Percentiles rank a stretch among this genome's conserved stretches.
These are phyloP conservation scores for Paracanthobrama guichenoti DNA, from an alignment of 2,113 vertebrate genomes.

Conservation along the genomic window DNA sequence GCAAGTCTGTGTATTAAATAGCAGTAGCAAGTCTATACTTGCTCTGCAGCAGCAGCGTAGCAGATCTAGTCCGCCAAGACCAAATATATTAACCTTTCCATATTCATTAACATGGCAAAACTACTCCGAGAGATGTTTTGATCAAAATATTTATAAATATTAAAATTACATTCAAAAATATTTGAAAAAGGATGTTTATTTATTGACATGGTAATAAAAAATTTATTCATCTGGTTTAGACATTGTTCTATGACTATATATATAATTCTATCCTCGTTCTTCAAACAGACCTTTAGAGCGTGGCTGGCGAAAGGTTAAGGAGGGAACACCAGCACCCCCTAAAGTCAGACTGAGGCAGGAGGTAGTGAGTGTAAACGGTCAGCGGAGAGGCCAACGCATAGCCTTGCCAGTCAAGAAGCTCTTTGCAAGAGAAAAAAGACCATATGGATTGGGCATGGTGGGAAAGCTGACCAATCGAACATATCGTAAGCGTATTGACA, in stretches of 20 bases:
- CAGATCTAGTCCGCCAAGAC: too few relatives aligned
- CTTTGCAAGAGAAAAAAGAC: conserved; percentile 93
- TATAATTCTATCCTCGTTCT: neutral
- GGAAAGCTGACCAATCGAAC: conserved; percentile 97
- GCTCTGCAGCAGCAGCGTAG: too few relatives aligned
- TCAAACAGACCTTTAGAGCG: conserved; percentile 86
- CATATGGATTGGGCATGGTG: conserved; percentile 95
- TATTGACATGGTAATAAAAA: neutral
- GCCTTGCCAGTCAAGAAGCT: conserved; percentile 92
- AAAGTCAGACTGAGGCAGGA: conserved; percentile 94
- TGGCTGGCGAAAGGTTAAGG: conserved; percentile 95
- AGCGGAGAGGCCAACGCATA: conserved; percentile 91
- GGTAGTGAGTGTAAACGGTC: conserved; percentile 88
- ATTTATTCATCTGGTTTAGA: neutral
- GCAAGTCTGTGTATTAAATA: too few relatives aligned
- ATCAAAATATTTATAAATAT: neutral
- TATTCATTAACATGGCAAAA: too few relatives aligned
- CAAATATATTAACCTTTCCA: too few relatives aligned
- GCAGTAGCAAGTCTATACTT: too few relatives aligned
- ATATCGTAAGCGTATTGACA: conserved; percentile 97
- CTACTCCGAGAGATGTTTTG: too few relatives aligned
- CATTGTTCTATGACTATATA: neutral
- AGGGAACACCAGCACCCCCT: conserved; percentile 81
- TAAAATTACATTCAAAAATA: neutral
- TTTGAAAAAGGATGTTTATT: neutral